Conservation (phyloP, 2,113 vertebrate genomes). For the Corythornis madagascariensis region DNA sequence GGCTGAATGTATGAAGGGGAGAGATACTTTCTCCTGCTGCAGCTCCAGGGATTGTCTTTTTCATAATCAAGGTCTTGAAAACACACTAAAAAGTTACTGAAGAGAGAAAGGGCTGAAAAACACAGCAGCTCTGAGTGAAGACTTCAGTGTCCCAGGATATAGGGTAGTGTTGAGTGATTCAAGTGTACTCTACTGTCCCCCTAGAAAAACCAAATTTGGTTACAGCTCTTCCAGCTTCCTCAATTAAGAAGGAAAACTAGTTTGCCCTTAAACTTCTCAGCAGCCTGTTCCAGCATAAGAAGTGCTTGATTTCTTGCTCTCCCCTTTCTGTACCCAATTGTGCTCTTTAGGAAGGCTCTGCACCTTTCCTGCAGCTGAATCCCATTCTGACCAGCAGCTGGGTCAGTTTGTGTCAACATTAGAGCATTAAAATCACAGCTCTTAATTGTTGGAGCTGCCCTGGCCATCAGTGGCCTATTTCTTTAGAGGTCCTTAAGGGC, state of each 20-base stretch:
- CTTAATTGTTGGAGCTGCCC: not conserved
- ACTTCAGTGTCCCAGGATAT: not conserved
- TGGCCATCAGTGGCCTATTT: not conserved
- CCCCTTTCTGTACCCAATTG: not conserved
- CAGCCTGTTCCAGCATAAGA: not conserved
- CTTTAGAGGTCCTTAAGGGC: not conserved
- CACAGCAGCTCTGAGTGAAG: not conserved
- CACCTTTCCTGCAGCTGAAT: not conserved
- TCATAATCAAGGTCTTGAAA: not conserved
- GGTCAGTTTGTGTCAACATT: not conserved
- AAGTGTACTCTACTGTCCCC: not conserved
- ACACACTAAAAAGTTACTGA: not conserved
- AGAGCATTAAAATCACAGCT: not conserved
- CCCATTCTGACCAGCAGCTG: rapidly evolving
- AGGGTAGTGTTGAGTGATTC: not conserved
- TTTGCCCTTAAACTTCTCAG: not conserved
- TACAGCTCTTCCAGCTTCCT: not conserved
- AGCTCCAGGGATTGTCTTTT: not conserved
- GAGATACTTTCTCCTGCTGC: not conserved
- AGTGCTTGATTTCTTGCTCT: not conserved
- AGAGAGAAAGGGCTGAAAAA: not conserved
- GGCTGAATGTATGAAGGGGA: not conserved
- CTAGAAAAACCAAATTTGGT: not conserved
- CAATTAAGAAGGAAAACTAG: not conserved
- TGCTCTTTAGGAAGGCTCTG: not conserved